Conservation (phyloP, 2,113 vertebrate genomes). For the Rhinogobius similis region DNA sequence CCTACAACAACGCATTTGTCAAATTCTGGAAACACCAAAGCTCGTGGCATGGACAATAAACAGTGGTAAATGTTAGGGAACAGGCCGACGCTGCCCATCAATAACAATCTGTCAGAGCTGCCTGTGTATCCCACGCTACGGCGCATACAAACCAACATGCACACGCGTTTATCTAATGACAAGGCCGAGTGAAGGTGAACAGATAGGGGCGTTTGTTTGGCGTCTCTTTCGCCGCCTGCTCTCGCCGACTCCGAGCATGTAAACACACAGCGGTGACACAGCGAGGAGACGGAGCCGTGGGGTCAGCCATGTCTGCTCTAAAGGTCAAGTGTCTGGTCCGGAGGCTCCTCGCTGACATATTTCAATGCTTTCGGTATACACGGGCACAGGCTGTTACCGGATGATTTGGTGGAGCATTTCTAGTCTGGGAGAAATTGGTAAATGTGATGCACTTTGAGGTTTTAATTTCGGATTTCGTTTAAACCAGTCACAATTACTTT, state of each 20-base stretch:
- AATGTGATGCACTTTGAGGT: neutral
- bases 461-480: neutral
- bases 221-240: constrained; percentile 12
- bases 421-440: neutral
- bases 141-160: constrained; percentile 21
- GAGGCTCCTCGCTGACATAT: constrained; percentile 49
- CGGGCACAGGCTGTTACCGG: neutral
- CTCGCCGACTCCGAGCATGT: constrained; percentile 12
- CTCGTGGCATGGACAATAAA: neutral
- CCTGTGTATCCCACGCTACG: neutral
- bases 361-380: constrained; percentile 47
- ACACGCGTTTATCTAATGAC: constrained; percentile 25
- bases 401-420: neutral
- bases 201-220: constrained; percentile 13
- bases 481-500: too few species aligned
- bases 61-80: neutral
- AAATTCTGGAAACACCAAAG: neutral
- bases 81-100: constrained; percentile 1
- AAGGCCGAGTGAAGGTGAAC: constrained; percentile 10
- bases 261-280: constrained; percentile 22
- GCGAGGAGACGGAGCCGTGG: constrained; percentile 41
- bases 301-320: constrained; percentile 64
- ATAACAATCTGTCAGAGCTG: neutral
- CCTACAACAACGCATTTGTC: neutral
- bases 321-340: constrained; percentile 69